phyloP scores from a whole-genome alignment of 2,888 invertebrate species.

The Heliconius charithonia region DNA sequence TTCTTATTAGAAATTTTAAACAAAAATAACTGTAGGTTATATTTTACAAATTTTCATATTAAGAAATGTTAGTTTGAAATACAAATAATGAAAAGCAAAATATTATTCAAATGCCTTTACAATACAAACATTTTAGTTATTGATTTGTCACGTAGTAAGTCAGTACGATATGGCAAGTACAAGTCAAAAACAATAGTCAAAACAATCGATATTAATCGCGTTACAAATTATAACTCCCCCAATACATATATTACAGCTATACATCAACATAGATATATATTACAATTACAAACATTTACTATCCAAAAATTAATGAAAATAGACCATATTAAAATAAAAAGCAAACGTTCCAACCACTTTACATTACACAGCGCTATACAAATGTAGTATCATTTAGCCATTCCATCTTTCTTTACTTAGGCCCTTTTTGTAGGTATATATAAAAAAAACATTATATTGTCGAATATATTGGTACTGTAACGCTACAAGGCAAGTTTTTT shows the following conservation, averaged over 20 bases:
- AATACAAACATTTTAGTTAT: neutral
- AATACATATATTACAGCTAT: constrained; percentile 1
- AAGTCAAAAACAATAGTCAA: constrained; percentile 1
- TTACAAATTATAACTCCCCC: neutral
- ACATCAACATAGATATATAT: neutral
- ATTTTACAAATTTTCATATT: constrained; percentile 1
- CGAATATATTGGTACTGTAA: neutral
- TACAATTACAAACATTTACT: constrained; percentile 10
- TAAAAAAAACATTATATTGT: neutral
- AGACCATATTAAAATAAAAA: neutral
- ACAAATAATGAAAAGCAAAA: neutral
- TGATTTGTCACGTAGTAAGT: neutral
- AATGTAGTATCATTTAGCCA: too few species aligned
- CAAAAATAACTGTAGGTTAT: neutral
- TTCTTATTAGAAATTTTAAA: neutral
- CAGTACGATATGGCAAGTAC: constrained; percentile 18
- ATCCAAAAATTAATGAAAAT: neutral
- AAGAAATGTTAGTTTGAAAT: neutral
- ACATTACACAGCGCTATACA: neutral
- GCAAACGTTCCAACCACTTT: neutral
- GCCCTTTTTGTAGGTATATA: neutral
- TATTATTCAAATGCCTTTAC: neutral
- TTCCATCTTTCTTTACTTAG: constrained; percentile 4
- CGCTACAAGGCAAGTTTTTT: neutral
- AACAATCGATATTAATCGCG: neutral